Conservation (phyloP, 2,797 vertebrate genomes). For the Hippopotamyrus pictus region DNA sequence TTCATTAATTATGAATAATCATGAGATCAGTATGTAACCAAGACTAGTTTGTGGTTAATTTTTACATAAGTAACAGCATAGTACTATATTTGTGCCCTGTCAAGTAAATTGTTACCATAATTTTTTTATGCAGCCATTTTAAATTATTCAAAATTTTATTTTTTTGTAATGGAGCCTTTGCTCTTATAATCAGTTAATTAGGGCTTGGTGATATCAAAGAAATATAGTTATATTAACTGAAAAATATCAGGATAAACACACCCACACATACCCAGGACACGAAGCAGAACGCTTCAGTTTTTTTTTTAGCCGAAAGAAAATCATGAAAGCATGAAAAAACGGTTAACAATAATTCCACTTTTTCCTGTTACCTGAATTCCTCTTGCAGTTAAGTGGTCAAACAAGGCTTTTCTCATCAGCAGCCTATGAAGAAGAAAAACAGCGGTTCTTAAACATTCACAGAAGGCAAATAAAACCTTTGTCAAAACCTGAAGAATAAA, state of each 20-base stretch:
- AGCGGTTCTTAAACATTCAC: neutral
- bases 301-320: neutral
- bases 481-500: neutral
- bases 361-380: constrained; percentile 82
- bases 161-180: neutral
- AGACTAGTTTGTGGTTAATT: neutral
- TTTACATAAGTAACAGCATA: neutral
- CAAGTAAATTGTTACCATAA: neutral
- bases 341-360: neutral
- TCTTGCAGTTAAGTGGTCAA: constrained; percentile 85
- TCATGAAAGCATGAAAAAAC: neutral
- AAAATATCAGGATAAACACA: neutral
- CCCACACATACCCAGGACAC: neutral
- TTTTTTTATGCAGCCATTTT: neutral
- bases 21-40: neutral
- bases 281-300: neutral
- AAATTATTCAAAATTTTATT: neutral
- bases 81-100: neutral
- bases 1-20: neutral
- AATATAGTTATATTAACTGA: neutral
- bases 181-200: neutral
- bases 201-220: neutral
- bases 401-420: constrained; percentile 88
- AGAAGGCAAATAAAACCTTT: neutral
- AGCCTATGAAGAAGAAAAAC: constrained; percentile 56